These are phyloP conservation scores for Drosophila rhopaloa DNA, from an alignment of 1,140 invertebrate genomes.

Conservation along the genomic window DNA sequence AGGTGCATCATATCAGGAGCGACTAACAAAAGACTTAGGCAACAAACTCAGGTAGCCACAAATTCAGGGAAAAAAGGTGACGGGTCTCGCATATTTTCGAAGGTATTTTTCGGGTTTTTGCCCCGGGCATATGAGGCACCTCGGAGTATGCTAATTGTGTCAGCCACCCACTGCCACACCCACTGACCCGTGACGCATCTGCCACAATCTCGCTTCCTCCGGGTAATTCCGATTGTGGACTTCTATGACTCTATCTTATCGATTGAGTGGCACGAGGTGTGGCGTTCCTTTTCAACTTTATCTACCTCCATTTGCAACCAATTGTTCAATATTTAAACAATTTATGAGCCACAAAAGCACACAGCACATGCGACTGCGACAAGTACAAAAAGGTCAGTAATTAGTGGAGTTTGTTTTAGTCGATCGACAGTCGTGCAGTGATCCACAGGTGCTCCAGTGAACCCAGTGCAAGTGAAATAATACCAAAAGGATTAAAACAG, in stretches of 20 bases:
- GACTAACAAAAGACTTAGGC: constrained; percentile 72
- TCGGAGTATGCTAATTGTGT: constrained; percentile 58
- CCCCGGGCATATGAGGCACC: constrained; percentile 20
- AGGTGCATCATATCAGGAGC: constrained; percentile 2
- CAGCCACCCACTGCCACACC: constrained; percentile 41
- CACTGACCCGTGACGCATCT: constrained; percentile 42
- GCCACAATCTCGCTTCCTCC: constrained; percentile 53
- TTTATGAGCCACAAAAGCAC: constrained; percentile 61
- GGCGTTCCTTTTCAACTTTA: constrained; percentile 48
- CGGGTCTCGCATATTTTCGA: constrained; percentile 24
- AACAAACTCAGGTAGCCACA: constrained; percentile 76
- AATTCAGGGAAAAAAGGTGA: constrained; percentile 56
- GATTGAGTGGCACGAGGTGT: constrained; percentile 47
- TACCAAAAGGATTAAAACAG: constrained; percentile 16
- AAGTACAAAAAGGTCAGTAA: constrained; percentile 75
- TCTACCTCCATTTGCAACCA: constrained; percentile 67
- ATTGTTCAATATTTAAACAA: constrained; percentile 82
- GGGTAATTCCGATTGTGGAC: constrained; percentile 60
- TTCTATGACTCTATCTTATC: constrained; percentile 69
- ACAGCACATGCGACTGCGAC: constrained; percentile 9
- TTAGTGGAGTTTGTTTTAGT: constrained; percentile 70
- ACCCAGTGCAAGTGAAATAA: constrained; percentile 3
- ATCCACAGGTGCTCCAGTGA: constrained; percentile 1
- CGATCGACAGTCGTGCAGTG: constrained; percentile 19
- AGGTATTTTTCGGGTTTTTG: constrained; percentile 40